Evolutionary conservation across 2,888 invertebrate species (phyloP).

Genomic region (Cheilosia pagana): DNA sequence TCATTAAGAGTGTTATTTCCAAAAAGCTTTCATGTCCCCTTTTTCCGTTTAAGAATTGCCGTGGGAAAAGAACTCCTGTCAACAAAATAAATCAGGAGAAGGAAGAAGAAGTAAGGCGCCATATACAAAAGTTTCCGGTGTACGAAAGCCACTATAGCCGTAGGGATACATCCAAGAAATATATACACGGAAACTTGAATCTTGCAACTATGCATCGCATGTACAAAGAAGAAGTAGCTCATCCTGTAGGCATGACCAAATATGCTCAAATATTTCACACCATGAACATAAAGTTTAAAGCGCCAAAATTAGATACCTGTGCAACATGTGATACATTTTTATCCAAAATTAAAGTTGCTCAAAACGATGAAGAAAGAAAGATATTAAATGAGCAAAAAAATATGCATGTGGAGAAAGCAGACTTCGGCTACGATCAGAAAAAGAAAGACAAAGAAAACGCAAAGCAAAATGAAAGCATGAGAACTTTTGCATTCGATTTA

Average conservation of each 20-base stretch:
- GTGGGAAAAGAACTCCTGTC: background rate
- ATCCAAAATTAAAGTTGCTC: conserved; percentile 12
- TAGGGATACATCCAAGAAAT: conserved; percentile 24
- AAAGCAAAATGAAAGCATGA: conserved; percentile 1
- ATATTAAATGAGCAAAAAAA: conserved; percentile 1
- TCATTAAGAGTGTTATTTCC: no score
- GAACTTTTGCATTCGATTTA: conserved; percentile 5
- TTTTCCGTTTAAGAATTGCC: conserved; percentile 11
- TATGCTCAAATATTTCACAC: conserved; percentile 13
- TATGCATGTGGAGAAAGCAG: conserved; percentile 6
- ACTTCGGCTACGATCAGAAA: conserved; percentile 4
- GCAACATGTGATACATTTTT: background rate
- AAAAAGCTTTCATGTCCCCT: no score
- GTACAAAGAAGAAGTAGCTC: background rate
- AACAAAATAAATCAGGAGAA: no score
- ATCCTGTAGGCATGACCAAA: conserved; percentile 8
- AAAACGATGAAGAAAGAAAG: conserved; percentile 8
- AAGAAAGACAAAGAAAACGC: conserved; percentile 8
- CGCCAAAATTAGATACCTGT: conserved; percentile 2
- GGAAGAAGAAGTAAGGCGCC: conserved; percentile 2
- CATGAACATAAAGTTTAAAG: conserved; percentile 11
- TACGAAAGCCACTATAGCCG: no score
- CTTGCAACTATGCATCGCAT: conserved; percentile 12
- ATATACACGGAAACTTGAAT: conserved; percentile 1
- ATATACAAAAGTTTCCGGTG: no score